Evolutionary conservation across 2,888 invertebrate genomes (phyloP).

Genomic region (Synanthedon vespiformis): DNA sequence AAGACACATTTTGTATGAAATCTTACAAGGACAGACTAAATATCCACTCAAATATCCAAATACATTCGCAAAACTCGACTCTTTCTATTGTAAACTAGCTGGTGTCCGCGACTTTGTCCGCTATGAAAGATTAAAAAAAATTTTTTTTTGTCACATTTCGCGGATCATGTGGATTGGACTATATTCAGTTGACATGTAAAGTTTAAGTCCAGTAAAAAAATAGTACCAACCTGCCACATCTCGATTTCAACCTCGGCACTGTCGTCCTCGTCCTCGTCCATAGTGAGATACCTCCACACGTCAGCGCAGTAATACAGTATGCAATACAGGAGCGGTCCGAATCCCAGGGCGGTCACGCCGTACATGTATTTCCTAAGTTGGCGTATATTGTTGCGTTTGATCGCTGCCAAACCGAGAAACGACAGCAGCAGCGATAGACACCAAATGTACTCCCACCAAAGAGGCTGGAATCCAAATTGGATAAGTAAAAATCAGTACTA

Average conservation of each 20-base stretch:
- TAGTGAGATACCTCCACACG: slow-evolving; percentile 79
- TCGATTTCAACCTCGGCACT: slow-evolving; percentile 73
- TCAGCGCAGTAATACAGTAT: slow-evolving; percentile 86
- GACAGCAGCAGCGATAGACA: slow-evolving; percentile 84
- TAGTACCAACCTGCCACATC: slow-evolving; percentile 80
- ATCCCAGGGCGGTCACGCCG: slow-evolving; percentile 76
- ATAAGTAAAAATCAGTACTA: no score
- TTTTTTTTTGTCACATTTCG: no score
- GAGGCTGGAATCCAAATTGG: slow-evolving; percentile 70
- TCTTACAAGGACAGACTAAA: slow-evolving; percentile 3
- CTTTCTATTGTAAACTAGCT: no score
- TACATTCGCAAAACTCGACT: no score
- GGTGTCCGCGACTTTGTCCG: no score
- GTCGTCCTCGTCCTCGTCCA: slow-evolving; percentile 67
- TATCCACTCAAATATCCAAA: slow-evolving; percentile 11
- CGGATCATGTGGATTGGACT: no score
- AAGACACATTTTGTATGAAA: background rate
- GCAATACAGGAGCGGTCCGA: slow-evolving; percentile 85
- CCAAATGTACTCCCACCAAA: slow-evolving; percentile 96
- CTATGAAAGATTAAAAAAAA: no score
- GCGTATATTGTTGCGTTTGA: slow-evolving; percentile 84
- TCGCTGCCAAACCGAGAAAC: slow-evolving; percentile 86
- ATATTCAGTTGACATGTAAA: no score
- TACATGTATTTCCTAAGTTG: slow-evolving; percentile 84
- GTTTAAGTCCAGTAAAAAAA: no score